Base-by-base conservation (phyloP, 2,113 vertebrate species). In the Elephas maximus region DNA sequence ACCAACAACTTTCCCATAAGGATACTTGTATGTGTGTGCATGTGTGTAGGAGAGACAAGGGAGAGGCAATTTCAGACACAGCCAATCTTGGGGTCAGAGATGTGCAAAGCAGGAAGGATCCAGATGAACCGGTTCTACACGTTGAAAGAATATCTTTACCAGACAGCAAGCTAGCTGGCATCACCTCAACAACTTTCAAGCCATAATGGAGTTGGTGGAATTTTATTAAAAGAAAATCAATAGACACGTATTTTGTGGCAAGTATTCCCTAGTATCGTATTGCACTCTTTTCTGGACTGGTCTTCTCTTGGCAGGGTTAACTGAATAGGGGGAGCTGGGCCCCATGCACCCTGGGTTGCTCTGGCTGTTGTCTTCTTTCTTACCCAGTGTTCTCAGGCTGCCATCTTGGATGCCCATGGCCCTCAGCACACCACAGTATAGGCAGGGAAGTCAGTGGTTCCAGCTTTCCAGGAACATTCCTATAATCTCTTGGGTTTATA, bases 211-310 rank as follows among this genome's bases (percentile, higher is more conserved):
- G 21, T 60, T 78, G 77, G 87, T 88, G 73, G 85, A 41, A 74
- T 93, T 88, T 94, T 77, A 79, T 86, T 83, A 57, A 86, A 86
- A 37, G 63, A 90, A 95, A 91, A 88, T 77, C 84, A 76, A 65
- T 69, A 60, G 92, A 20, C 26, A n/a, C 73, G 6, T 67, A 26
- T 81, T 86, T 91, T 88, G 51, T 45, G 51, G 79, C 11, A 62
- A 45, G 30, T 62, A 33, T 85, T 90, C 84, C 77, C 44, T 63
- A 9, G 60, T n/a, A 8, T 63, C 69, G 20, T 20, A 11, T 45
- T 53, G 5, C 5, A 33, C 3, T 23, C 30, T 78, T 53, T 90
- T n/a, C 67, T 76, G 85, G 45, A 48, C 21, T 44, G 9, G 33
- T 67, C 44, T 92, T 69, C 57, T 30, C 21, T 78, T 77, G 76